These are phyloP conservation scores for Conops quadrifasciatus DNA, from an alignment of 2,888 invertebrate genomes.

Conservation along the genomic window DNA sequence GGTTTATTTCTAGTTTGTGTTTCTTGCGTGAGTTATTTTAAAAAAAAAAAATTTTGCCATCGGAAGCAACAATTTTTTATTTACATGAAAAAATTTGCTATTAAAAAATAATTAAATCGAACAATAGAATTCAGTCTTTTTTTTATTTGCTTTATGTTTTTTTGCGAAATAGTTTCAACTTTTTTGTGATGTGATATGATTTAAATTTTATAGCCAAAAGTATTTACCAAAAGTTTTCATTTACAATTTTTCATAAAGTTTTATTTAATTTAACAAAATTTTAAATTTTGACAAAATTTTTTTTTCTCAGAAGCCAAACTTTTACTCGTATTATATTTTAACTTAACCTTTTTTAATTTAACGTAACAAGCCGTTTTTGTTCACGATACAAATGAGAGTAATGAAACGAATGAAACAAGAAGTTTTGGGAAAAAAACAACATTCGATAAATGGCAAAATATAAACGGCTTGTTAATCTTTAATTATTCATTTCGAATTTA, in stretches of 20 bases:
- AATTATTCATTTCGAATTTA: too few relatives aligned
- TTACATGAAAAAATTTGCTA: slow-evolving; percentile 32
- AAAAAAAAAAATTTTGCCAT: too few relatives aligned
- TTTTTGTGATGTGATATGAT: slow-evolving; percentile 41
- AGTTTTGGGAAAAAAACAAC: too few relatives aligned
- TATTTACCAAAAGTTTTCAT: slow-evolving; percentile 17
- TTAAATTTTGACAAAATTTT: slow-evolving; percentile 30
- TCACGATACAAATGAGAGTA: too few relatives aligned
- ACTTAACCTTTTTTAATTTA: too few relatives aligned
- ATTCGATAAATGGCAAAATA: too few relatives aligned
- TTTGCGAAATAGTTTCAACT: slow-evolving; percentile 43
- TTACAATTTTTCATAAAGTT: slow-evolving; percentile 17
- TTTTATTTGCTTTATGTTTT: slow-evolving; percentile 26
- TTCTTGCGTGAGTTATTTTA: too few relatives aligned
- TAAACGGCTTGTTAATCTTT: too few relatives aligned
- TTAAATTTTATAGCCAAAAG: slow-evolving; percentile 59
- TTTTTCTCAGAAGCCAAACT: neutral
- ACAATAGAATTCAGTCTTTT: slow-evolving; percentile 31
- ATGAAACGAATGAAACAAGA: too few relatives aligned
- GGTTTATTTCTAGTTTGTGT: neutral
- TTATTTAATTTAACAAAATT: slow-evolving; percentile 2
- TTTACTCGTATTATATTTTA: neutral
- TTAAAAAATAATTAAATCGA: slow-evolving; percentile 21
- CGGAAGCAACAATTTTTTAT: slow-evolving; percentile 11
- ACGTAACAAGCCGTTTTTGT: too few relatives aligned